Evolutionary conservation across 2,113 vertebrate species (phyloP).

Genomic region (Blennius ocellaris): DNA sequence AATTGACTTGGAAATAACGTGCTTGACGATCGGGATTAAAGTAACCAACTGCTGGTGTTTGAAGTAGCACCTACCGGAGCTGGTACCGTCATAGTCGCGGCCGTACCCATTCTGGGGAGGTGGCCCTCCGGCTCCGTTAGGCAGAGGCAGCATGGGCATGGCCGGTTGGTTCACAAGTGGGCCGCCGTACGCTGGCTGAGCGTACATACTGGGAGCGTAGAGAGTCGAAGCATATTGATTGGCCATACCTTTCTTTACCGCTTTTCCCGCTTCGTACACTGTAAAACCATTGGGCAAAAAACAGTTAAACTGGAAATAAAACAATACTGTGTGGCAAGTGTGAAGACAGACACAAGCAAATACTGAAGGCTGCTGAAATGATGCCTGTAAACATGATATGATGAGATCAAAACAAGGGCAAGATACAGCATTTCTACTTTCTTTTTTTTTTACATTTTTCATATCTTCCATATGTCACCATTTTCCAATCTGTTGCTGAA

Average conservation of each 20-base stretch:
- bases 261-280: constrained; percentile 94
- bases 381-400: too few species aligned
- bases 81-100: constrained; percentile 85
- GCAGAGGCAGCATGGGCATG: constrained; percentile 83
- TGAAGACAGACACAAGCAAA: too few species aligned
- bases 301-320: too few species aligned
- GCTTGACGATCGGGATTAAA: not conserved
- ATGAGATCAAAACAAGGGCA: too few species aligned
- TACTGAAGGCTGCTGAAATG: too few species aligned
- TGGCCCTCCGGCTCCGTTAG: constrained; percentile 47
- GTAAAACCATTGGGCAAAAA: not conserved
- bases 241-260: constrained; percentile 85
- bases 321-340: too few species aligned
- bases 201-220: constrained; percentile 86
- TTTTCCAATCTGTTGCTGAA: too few species aligned
- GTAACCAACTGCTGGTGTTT: not conserved
- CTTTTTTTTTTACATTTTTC: too few species aligned
- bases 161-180: constrained; percentile 58
- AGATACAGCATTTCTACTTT: too few species aligned
- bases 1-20: too few species aligned
- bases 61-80: constrained; percentile 82
- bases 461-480: too few species aligned
- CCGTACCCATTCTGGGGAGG: constrained; percentile 79
- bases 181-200: constrained; percentile 77
- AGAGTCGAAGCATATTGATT: constrained; percentile 83